Evolutionary conservation across 2,797 vertebrate genomes (phyloP).

Genomic region (Mico argentatus): DNA sequence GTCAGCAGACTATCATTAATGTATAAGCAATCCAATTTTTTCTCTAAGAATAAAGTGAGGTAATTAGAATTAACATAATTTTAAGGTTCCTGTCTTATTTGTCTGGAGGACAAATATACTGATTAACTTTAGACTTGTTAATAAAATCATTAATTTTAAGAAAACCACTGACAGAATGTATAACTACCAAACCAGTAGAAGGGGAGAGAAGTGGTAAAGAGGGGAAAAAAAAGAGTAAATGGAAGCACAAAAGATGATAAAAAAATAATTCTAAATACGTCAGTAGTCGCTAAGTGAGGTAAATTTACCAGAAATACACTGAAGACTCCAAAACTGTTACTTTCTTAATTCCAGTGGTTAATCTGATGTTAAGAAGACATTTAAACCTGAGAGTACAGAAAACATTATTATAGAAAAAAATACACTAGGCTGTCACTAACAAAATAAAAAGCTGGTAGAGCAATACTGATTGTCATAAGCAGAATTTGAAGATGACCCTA

Average conservation of each 20-base stretch:
- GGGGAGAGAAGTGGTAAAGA: neutral
- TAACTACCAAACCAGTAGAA: neutral
- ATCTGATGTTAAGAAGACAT: neutral
- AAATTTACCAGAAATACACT: neutral
- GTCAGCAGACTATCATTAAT: neutral
- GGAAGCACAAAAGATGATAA: neutral
- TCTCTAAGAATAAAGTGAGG: neutral
- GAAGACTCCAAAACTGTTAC: neutral
- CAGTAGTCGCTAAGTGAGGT: neutral
- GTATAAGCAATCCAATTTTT: neutral
- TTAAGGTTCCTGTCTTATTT: neutral
- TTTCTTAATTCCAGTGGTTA: neutral
- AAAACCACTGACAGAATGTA: neutral
- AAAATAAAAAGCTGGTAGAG: neutral
- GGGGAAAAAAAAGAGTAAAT: neutral
- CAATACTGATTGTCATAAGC: neutral
- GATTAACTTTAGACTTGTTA: neutral
- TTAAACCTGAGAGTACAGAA: neutral
- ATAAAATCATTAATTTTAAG: neutral
- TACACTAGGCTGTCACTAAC: neutral
- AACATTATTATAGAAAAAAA: neutral
- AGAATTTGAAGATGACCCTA: neutral
- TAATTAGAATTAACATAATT: neutral
- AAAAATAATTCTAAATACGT: constrained; percentile 40
- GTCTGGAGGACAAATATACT: neutral